Evolutionary conservation across 2,113 vertebrate species (phyloP).

Genomic region (Sporophila hypoxantha): DNA sequence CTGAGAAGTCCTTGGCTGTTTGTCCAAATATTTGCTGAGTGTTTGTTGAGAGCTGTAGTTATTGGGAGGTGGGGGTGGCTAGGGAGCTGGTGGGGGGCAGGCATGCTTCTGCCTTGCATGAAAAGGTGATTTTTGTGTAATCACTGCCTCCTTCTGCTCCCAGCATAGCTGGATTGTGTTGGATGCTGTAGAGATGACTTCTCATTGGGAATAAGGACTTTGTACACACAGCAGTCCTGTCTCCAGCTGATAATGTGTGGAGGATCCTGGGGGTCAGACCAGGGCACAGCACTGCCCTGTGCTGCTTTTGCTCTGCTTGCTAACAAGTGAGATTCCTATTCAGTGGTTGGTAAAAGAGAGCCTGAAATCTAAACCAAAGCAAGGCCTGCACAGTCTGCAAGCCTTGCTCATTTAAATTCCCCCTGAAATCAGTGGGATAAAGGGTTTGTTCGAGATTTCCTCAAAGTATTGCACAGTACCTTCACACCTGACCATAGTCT

Average conservation of each 20-base stretch:
- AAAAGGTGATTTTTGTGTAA: neutral
- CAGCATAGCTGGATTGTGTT: neutral
- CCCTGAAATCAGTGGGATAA: neutral
- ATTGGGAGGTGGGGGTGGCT: neutral
- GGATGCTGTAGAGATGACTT: neutral
- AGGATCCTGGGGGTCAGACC: neutral
- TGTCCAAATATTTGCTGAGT: conserved; percentile 30
- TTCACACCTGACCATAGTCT: neutral
- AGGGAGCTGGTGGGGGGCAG: neutral
- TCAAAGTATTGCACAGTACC: neutral
- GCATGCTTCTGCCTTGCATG: neutral
- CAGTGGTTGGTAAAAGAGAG: neutral
- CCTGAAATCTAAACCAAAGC: neutral
- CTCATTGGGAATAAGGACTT: neutral
- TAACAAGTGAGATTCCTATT: neutral
- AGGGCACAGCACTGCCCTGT: neutral
- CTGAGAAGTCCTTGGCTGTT: conserved; percentile 35
- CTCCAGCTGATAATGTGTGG: neutral
- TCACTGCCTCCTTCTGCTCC: neutral
- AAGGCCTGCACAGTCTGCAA: neutral
- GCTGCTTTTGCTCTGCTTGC: neutral
- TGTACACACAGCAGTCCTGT: neutral
- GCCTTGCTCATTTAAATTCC: neutral
- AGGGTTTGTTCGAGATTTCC: neutral
- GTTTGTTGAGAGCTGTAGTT: conserved; percentile 14